Percentiles rank a stretch among this genome's conserved stretches.
phyloP scores from a whole-genome alignment of 2,797 vertebrate genomes.

The Acridotheres tristis region DNA sequence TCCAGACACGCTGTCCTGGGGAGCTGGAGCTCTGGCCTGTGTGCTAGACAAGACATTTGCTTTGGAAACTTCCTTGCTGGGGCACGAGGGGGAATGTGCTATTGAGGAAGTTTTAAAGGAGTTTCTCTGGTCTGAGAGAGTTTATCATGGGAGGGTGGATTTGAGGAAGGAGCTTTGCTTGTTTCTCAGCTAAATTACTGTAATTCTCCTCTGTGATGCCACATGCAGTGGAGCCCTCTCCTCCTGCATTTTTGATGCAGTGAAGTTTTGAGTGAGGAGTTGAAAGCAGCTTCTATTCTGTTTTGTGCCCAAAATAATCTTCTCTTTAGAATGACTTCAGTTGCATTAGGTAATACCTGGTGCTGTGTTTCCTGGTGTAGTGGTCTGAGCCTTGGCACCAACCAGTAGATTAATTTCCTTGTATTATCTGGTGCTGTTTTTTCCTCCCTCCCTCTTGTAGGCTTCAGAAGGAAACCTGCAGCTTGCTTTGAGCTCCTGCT shows the following conservation, averaged over 20 bases:
- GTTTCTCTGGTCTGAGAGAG: not conserved
- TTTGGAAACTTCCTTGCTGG: not conserved
- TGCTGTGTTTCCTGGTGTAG: not conserved
- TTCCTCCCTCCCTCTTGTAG: not conserved
- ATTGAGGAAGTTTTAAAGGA: not conserved
- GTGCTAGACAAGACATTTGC: accelerated
- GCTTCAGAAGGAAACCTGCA: not conserved
- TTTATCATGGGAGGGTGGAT: not conserved
- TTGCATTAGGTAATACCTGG: not conserved
- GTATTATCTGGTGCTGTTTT: not conserved
- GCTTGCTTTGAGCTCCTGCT: not conserved
- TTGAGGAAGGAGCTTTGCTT: not conserved
- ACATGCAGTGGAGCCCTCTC: not conserved
- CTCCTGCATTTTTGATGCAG: not conserved
- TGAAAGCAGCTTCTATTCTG: not conserved
- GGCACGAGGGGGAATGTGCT: accelerated
- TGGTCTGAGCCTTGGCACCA: not conserved
- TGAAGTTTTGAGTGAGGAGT: not conserved
- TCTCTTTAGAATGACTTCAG: not conserved
- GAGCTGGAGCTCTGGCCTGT: not conserved
- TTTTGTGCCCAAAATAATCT: not conserved
- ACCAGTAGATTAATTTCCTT: not conserved
- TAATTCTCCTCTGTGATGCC: not conserved
- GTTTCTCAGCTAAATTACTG: not conserved
- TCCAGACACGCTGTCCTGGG: accelerated